Conservation (phyloP, 1,140 invertebrate species). For the Adelges cooleyi region DNA sequence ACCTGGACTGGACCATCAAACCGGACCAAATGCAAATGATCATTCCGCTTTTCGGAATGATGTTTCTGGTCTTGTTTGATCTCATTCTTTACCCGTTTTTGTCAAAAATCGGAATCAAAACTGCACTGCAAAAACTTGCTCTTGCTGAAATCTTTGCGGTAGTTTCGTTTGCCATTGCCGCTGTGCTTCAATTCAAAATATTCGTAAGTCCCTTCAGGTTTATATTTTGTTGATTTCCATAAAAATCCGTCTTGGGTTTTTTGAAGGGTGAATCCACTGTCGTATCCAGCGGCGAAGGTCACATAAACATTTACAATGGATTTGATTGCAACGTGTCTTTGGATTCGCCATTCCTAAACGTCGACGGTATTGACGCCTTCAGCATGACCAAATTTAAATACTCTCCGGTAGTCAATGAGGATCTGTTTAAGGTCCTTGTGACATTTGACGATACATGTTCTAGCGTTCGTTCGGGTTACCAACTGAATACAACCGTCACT, state of each 20-base stretch:
- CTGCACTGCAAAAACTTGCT: slow-evolving; percentile 48
- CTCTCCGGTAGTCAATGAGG: neutral
- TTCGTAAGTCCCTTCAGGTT: neutral
- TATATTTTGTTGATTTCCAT: too few relatives aligned
- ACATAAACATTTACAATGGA: slow-evolving; percentile 60
- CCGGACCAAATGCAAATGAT: slow-evolving; percentile 70
- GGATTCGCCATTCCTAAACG: neutral
- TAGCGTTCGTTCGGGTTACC: neutral
- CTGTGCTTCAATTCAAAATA: slow-evolving; percentile 48
- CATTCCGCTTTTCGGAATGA: slow-evolving; percentile 63
- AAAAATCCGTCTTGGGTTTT: too few relatives aligned
- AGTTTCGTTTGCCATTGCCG: slow-evolving; percentile 54
- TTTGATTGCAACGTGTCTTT: slow-evolving; percentile 33
- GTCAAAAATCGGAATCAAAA: slow-evolving; percentile 34
- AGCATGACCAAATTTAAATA: neutral
- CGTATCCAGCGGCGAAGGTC: slow-evolving; percentile 40
- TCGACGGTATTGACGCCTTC: neutral
- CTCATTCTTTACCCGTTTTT: slow-evolving; percentile 42
- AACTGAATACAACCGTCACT: neutral
- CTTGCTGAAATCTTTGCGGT: slow-evolving; percentile 54
- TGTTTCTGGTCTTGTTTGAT: slow-evolving; percentile 70
- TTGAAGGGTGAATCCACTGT: neutral
- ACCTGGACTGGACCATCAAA: slow-evolving; percentile 44
- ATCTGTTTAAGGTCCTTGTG: neutral
- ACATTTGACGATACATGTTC: neutral